These are phyloP conservation scores for Rhamnusium bicolor DNA, from an alignment of 2,888 invertebrate species.

Conservation along the genomic window DNA sequence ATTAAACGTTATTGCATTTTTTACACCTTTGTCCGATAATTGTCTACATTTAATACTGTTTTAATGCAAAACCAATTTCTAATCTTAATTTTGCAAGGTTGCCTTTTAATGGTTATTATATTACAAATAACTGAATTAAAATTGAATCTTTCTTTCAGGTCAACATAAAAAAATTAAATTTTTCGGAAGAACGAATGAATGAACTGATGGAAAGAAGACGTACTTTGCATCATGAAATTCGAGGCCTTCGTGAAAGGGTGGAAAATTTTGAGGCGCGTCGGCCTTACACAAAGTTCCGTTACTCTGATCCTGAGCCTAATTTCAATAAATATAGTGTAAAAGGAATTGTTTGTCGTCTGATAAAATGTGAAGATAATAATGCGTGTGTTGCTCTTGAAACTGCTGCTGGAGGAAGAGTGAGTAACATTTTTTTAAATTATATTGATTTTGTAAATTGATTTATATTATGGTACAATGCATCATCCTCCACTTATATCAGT, in stretches of 20 bases:
- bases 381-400: slow-evolving; percentile 88
- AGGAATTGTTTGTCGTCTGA: slow-evolving; percentile 87
- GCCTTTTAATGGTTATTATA: no score
- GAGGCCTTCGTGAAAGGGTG: slow-evolving; percentile 73
- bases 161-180: slow-evolving; percentile 72
- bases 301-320: slow-evolving; percentile 83
- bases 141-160: no score
- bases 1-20: no score
- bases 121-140: no score
- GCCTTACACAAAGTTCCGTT: slow-evolving; percentile 79
- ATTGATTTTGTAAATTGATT: no score
- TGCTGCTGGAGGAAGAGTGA: slow-evolving; percentile 88
- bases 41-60: no score
- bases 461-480: no score
- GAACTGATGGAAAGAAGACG: slow-evolving; percentile 73
- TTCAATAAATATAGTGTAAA: slow-evolving; percentile 80
- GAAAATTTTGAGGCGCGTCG: slow-evolving; percentile 76
- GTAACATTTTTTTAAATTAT: slow-evolving; percentile 60
- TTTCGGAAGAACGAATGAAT: slow-evolving; percentile 76
- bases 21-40: no score
- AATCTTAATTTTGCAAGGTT: no score
- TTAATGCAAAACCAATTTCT: no score
- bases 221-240: slow-evolving; percentile 74
- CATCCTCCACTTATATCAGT: no score
- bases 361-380: slow-evolving; percentile 80